Conservation (phyloP, 2,888 invertebrate genomes). For the Monopis laevigella region DNA sequence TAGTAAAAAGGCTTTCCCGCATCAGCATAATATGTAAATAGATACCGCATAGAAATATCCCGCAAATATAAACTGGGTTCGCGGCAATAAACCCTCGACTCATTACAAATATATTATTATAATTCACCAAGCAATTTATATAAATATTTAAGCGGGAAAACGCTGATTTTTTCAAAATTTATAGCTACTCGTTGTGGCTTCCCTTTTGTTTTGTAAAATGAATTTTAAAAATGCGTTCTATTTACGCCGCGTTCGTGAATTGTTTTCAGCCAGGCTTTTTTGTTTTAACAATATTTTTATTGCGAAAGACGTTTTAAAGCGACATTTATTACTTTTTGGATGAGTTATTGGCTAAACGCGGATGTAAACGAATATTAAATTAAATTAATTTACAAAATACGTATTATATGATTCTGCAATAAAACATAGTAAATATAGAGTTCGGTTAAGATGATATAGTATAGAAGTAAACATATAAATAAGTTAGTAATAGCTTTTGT, state of each 20-base stretch:
- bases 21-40: slow-evolving; percentile 29
- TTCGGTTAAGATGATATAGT: too few relatives aligned
- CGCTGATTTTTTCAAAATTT: slow-evolving; percentile 22
- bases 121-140: slow-evolving; percentile 14
- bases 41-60: slow-evolving; percentile 16
- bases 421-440: too few relatives aligned
- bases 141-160: slow-evolving; percentile 19
- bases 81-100: slow-evolving; percentile 16
- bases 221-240: slow-evolving; percentile 6
- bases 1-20: slow-evolving; percentile 24
- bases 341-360: neutral
- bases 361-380: neutral
- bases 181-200: slow-evolving; percentile 19
- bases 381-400: too few relatives aligned
- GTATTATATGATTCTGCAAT: too few relatives aligned
- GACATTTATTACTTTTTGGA: slow-evolving; percentile 6
- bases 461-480: too few relatives aligned
- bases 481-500: too few relatives aligned
- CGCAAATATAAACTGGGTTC: slow-evolving; percentile 13
- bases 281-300: slow-evolving; percentile 9
- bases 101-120: slow-evolving; percentile 20
- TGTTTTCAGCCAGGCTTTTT: neutral
- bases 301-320: slow-evolving; percentile 8
- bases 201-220: slow-evolving; percentile 11
- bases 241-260: slow-evolving; percentile 3